Conservation (phyloP, 92 coral and sea anemone species). For the Palythoa grandiflora region DNA sequence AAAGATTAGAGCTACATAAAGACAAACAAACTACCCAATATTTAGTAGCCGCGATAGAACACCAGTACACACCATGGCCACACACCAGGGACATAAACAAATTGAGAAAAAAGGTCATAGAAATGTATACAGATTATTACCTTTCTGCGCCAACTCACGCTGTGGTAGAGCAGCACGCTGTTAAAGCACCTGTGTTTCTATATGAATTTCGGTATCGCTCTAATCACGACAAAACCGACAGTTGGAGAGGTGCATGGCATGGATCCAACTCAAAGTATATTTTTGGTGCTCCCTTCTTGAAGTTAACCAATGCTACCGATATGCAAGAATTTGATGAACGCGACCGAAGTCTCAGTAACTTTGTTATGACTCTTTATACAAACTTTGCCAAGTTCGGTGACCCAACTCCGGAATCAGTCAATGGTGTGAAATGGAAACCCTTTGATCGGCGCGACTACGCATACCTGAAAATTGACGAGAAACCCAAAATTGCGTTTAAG, state of each 20-base stretch:
- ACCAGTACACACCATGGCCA: slow-evolving; percentile 88
- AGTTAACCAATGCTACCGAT: slow-evolving; percentile 43
- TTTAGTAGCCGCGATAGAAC: slow-evolving; percentile 40
- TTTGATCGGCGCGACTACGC: slow-evolving; percentile 59
- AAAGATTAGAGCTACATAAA: background rate
- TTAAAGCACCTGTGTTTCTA: slow-evolving; percentile 60
- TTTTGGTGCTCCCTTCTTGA: slow-evolving; percentile 84
- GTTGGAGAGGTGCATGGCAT: slow-evolving; percentile 76
- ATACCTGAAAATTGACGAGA: slow-evolving; percentile 66
- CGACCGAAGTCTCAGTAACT: slow-evolving; percentile 77
- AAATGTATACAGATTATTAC: slow-evolving; percentile 73
- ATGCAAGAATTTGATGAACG: slow-evolving; percentile 71
- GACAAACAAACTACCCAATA: slow-evolving; percentile 24
- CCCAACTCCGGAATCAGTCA: slow-evolving; percentile 79
- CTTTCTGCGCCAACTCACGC: slow-evolving; percentile 85
- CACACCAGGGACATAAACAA: slow-evolving; percentile 41
- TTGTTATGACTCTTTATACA: slow-evolving; percentile 73
- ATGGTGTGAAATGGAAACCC: slow-evolving; percentile 60
- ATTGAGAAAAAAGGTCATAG: slow-evolving; percentile 61
- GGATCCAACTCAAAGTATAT: slow-evolving; percentile 85
- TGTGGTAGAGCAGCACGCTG: slow-evolving; percentile 65
- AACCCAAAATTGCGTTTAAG: slow-evolving; percentile 56
- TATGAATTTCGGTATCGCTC: slow-evolving; percentile 85
- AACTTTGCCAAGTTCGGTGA: slow-evolving; percentile 89
- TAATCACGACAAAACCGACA: slow-evolving; percentile 51